Conservation (phyloP, 23 tunicate species). For the Aplidium turbinatum region DNA sequence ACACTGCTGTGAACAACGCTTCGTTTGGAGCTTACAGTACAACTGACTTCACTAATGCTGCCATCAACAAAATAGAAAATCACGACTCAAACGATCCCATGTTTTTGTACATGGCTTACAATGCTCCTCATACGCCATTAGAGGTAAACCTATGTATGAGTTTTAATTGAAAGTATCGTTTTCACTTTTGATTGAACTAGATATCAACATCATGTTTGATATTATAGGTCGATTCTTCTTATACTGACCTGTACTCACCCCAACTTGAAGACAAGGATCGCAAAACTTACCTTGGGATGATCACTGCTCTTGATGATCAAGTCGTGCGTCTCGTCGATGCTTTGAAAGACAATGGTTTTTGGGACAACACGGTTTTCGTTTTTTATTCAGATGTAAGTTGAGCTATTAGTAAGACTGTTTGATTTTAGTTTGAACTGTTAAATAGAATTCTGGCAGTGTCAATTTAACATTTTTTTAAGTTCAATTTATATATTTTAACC, state of each 20-base stretch:
- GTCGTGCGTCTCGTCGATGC: constrained; percentile 29
- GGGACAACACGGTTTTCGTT: constrained; percentile 48
- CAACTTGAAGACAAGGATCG: constrained; percentile 12
- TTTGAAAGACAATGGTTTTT: not conserved
- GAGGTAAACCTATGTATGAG: no score
- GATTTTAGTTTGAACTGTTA: no score
- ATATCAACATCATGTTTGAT: no score
- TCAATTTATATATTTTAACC: no score
- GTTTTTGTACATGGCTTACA: constrained; percentile 61
- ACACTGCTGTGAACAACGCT: constrained; percentile 8
- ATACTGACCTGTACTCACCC: constrained; percentile 32
- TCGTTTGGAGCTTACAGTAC: constrained; percentile 29
- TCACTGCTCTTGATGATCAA: constrained; percentile 47
- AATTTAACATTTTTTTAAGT: no score
- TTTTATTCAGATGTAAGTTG: constrained; percentile 44
- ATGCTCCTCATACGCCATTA: constrained; percentile 63
- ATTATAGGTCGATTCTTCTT: constrained; percentile 20
- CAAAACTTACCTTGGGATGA: constrained; percentile 52
- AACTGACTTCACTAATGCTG: constrained; percentile 50
- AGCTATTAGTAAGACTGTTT: no score
- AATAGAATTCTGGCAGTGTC: no score
- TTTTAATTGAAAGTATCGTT: no score
- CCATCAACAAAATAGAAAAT: constrained; percentile 34
- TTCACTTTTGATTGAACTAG: no score
- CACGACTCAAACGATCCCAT: constrained; percentile 29